phyloP scores from a whole-genome alignment of 2,113 vertebrate species.

The Protomyctophum bolini region DNA sequence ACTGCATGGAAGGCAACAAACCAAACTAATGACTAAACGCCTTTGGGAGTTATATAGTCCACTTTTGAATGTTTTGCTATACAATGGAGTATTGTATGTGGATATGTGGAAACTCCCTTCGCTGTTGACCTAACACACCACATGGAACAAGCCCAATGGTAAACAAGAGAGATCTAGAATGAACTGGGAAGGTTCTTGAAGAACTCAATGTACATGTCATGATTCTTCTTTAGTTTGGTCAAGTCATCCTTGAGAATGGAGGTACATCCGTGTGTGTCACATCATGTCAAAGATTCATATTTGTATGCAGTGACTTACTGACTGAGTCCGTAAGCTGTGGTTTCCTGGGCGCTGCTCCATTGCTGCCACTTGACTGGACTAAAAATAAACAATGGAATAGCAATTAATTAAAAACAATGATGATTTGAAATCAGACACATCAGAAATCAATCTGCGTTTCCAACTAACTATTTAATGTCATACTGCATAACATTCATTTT shows the following conservation, averaged over 20 bases:
- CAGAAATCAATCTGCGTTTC: not conserved
- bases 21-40: slow-evolving; percentile 47
- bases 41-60: slow-evolving; percentile 39
- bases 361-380: slow-evolving; percentile 74
- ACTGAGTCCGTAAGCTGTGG: slow-evolving; percentile 57
- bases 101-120: slow-evolving; percentile 31
- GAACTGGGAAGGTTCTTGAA: not conserved
- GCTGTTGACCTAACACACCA: slow-evolving; percentile 23
- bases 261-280: too few species aligned
- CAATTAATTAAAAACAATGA: not conserved
- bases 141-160: slow-evolving; percentile 43
- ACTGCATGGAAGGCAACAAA: slow-evolving; percentile 23
- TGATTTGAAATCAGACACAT: not conserved
- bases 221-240: not conserved
- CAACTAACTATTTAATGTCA: too few species aligned
- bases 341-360: slow-evolving; percentile 52
- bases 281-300: too few species aligned
- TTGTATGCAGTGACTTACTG: slow-evolving; percentile 67
- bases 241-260: too few species aligned
- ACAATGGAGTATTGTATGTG: slow-evolving; percentile 47
- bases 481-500: too few species aligned
- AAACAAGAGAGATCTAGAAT: not conserved
- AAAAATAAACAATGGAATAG: slow-evolving; percentile 26
- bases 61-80: slow-evolving; percentile 3
- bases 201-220: too few species aligned